phyloP scores from a whole-genome alignment of 2,113 vertebrate genomes.

The Hippoglossus stenolepis region DNA sequence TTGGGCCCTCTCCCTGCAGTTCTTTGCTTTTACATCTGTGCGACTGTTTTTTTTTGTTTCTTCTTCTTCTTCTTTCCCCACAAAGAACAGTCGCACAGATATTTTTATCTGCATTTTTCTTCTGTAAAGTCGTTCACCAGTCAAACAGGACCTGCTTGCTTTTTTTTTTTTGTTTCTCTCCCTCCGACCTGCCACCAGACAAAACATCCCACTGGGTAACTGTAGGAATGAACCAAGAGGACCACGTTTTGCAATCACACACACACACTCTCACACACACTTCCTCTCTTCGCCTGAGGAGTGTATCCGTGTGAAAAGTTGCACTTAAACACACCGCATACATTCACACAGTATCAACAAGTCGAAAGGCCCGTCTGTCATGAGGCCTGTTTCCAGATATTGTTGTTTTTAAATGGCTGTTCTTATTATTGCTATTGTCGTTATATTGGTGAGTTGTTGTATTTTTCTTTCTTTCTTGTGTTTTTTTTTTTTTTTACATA shows the following conservation, averaged over 20 bases:
- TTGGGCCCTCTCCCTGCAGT: slow-evolving; percentile 27
- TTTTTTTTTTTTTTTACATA: slow-evolving; percentile 68
- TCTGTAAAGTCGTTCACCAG: slow-evolving; percentile 12
- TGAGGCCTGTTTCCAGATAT: slow-evolving; percentile 71
- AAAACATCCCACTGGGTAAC: slow-evolving; percentile 56
- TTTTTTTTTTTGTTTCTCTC: neutral
- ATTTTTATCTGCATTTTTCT: slow-evolving; percentile 29
- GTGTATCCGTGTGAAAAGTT: slow-evolving; percentile 55
- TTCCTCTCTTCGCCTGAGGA: slow-evolving; percentile 21
- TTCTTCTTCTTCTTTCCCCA: slow-evolving; percentile 16
- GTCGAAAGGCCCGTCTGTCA: slow-evolving; percentile 65
- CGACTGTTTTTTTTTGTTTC: neutral
- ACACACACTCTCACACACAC: slow-evolving; percentile 35
- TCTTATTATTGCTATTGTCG: slow-evolving; percentile 82
- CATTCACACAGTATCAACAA: slow-evolving; percentile 62
- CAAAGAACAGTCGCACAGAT: slow-evolving; percentile 21
- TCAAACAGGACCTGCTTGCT: slow-evolving; percentile 34
- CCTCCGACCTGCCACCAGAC: slow-evolving; percentile 44
- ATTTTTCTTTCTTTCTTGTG: slow-evolving; percentile 47
- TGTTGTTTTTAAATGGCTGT: slow-evolving; percentile 83
- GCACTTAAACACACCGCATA: slow-evolving; percentile 61
- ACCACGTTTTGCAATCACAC: slow-evolving; percentile 62
- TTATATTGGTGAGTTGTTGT: slow-evolving; percentile 76
- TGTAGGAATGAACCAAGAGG: slow-evolving; percentile 67
- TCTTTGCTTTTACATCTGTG: slow-evolving; percentile 46